Percentiles rank a stretch among this genome's conserved stretches.
Conservation (phyloP, 1,140 invertebrate species). For the Calycopis cecrops region DNA sequence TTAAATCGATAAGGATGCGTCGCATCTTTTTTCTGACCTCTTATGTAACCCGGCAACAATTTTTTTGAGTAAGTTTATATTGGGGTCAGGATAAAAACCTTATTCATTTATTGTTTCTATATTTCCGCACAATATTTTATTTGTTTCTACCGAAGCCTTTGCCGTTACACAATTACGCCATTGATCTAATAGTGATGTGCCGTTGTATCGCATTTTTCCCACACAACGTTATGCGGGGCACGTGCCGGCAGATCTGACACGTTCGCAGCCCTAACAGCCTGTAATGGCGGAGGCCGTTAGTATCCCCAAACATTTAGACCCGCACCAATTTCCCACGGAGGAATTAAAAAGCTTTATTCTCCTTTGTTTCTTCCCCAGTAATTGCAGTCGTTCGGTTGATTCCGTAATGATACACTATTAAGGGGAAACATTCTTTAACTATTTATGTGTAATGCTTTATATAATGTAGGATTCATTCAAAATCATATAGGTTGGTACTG, state of each 20-base stretch:
- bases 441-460: no score
- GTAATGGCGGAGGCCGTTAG: conserved; percentile 55
- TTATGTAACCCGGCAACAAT: no score
- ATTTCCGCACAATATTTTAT: no score
- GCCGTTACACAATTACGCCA: no score
- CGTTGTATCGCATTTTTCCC: conserved; percentile 1
- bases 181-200: neutral
- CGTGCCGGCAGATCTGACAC: conserved; percentile 38
- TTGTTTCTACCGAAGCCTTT: no score
- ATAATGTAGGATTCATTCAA: no score
- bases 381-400: neutral
- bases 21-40: no score
- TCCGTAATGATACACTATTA: conserved; percentile 7
- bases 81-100: no score
- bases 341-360: conserved; percentile 61
- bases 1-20: no score
- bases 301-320: conserved; percentile 41
- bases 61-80: no score
- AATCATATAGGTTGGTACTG: no score
- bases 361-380: conserved; percentile 28
- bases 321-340: conserved; percentile 35
- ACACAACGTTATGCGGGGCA: conserved; percentile 44
- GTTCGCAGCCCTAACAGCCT: conserved; percentile 55
- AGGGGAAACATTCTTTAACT: neutral
- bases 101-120: no score